phyloP scores from a whole-genome alignment of 2,113 vertebrate genomes.

The Coreoperca whiteheadi region DNA sequence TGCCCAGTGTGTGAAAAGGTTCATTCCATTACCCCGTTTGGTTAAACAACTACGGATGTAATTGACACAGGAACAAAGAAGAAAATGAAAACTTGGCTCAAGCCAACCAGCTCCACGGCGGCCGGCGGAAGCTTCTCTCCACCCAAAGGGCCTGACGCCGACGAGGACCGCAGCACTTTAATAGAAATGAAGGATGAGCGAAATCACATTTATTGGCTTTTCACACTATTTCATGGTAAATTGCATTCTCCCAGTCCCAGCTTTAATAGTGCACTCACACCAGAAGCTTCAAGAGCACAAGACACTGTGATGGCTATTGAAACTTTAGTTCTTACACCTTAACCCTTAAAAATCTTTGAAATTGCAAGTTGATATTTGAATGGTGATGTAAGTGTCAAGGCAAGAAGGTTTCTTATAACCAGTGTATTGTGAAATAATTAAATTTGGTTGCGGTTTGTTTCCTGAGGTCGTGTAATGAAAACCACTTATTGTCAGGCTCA shows the following conservation, averaged over 20 bases:
- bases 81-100: slow-evolving; percentile 38
- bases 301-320: slow-evolving; percentile 6
- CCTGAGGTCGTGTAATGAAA: slow-evolving; percentile 63
- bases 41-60: slow-evolving; percentile 68
- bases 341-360: slow-evolving; percentile 30
- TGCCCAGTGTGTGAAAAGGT: slow-evolving; percentile 64
- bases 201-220: slow-evolving; percentile 37
- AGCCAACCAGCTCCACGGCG: slow-evolving; percentile 18
- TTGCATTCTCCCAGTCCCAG: not conserved
- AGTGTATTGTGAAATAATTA: slow-evolving; percentile 53
- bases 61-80: slow-evolving; percentile 50
- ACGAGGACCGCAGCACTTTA: not conserved
- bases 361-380: slow-evolving; percentile 34
- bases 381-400: slow-evolving; percentile 31
- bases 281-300: too few relatives aligned
- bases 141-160: not conserved
- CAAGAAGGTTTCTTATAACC: slow-evolving; percentile 37
- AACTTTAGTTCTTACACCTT: slow-evolving; percentile 20
- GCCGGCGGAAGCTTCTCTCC: not conserved
- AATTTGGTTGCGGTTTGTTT: slow-evolving; percentile 54
- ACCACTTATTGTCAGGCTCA: slow-evolving; percentile 57
- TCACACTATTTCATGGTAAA: slow-evolving; percentile 35
- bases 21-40: slow-evolving; percentile 73
- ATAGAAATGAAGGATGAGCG: slow-evolving; percentile 31
- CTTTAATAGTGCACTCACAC: too few relatives aligned